These are phyloP conservation scores for Ormyrus nitidulus DNA, from an alignment of 2,888 invertebrate species.

Conservation along the genomic window DNA sequence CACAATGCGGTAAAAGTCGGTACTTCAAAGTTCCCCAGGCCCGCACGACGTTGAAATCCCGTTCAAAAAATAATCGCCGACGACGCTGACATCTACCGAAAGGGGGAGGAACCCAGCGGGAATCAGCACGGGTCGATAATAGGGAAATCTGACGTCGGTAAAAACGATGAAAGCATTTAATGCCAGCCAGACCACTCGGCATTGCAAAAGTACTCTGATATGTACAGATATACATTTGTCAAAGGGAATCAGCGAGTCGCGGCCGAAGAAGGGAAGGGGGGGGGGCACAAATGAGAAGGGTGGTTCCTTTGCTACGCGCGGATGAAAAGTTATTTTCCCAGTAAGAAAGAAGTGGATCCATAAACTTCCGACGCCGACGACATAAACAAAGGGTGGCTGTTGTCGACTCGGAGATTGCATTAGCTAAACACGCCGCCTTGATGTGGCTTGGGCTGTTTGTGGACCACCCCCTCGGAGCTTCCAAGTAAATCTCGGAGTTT, in stretches of 20 bases:
- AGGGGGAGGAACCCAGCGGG: slow-evolving; percentile 59
- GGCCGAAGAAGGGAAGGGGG: not conserved
- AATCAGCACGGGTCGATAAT: slow-evolving; percentile 57
- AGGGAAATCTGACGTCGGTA: slow-evolving; percentile 58
- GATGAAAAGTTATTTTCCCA: slow-evolving; percentile 67
- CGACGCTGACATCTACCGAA: slow-evolving; percentile 66
- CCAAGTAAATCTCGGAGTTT: too few relatives aligned
- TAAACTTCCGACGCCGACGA: slow-evolving; percentile 61
- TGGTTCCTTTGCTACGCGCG: slow-evolving; percentile 56
- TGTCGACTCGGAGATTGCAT: slow-evolving; percentile 61
- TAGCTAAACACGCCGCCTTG: slow-evolving; percentile 60
- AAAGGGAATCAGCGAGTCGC: not conserved
- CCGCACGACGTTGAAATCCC: not conserved
- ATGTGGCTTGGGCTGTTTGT: slow-evolving; percentile 1
- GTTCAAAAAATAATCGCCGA: slow-evolving; percentile 57
- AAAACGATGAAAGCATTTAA: slow-evolving; percentile 27
- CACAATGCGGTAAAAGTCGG: too few relatives aligned
- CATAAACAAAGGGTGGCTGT: slow-evolving; percentile 64
- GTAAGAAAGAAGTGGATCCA: slow-evolving; percentile 61
- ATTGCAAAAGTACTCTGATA: too few relatives aligned
- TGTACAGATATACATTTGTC: not conserved
- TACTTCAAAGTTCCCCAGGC: not conserved
- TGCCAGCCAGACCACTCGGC: not conserved
- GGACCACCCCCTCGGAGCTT: not conserved
- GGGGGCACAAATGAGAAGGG: slow-evolving; percentile 61